Evolutionary conservation across 1,140 invertebrate species (phyloP).

Genomic region (Tetragonula clypearis): DNA sequence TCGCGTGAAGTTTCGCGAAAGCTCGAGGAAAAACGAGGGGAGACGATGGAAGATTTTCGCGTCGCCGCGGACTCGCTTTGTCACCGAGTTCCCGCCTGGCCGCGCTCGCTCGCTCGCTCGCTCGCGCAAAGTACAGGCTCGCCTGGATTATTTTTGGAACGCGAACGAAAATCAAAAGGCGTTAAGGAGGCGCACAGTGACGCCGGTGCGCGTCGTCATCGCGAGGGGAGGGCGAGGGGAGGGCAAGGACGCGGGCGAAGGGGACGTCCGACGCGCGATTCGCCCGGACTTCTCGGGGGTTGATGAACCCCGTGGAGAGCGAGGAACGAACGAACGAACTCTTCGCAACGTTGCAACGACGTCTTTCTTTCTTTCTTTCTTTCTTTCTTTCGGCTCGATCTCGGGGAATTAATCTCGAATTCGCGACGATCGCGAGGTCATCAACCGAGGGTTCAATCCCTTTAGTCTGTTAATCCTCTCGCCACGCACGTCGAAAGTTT

Average conservation of each 20-base stretch:
- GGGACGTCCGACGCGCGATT: background rate
- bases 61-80: constrained; percentile 1
- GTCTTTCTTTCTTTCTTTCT: too few relatives aligned
- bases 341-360: too few relatives aligned
- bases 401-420: background rate
- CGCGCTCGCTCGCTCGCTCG: background rate
- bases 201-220: constrained; percentile 53
- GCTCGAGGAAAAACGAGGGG: background rate
- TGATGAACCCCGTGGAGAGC: constrained; percentile 4
- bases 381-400: background rate
- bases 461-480: too few relatives aligned
- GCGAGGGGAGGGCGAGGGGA: constrained; percentile 25
- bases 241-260: constrained; percentile 6
- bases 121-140: constrained; percentile 27
- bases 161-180: constrained; percentile 61
- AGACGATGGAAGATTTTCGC: background rate
- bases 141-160: constrained; percentile 60
- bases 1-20: background rate
- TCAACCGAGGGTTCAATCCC: too few relatives aligned
- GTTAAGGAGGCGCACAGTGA: constrained; percentile 45
- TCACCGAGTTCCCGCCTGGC: background rate
- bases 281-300: constrained; percentile 13
- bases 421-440: too few relatives aligned
- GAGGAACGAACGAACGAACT: background rate
- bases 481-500: too few relatives aligned